Conservation (phyloP, 2,888 invertebrate genomes). For the Patella depressa region DNA sequence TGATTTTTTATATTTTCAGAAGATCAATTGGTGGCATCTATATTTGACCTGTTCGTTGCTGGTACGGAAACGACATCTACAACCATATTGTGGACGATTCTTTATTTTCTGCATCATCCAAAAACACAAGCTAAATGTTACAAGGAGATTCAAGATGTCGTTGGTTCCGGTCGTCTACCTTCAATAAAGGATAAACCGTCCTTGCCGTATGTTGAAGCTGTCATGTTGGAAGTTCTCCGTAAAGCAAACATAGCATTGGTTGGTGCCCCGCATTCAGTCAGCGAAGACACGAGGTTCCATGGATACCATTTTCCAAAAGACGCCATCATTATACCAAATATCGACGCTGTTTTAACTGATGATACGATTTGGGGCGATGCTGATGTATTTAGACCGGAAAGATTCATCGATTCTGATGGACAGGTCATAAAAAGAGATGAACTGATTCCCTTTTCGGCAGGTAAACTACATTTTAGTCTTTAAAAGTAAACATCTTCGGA, state of each 20-base stretch:
- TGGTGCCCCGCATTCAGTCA: constrained; percentile 43
- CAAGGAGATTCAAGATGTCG: constrained; percentile 54
- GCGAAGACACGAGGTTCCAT: constrained; percentile 46
- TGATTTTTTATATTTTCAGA: too few species aligned
- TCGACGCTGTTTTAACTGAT: constrained; percentile 50
- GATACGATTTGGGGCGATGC: constrained; percentile 46
- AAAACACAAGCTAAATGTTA: constrained; percentile 71
- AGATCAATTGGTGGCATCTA: too few species aligned
- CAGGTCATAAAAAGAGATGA: constrained; percentile 29
- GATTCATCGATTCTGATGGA: constrained; percentile 45
- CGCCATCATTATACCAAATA: constrained; percentile 44
- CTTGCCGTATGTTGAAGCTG: constrained; percentile 55
- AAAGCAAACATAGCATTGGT: constrained; percentile 49
- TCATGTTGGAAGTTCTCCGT: constrained; percentile 55
- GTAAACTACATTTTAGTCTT: constrained; percentile 18
- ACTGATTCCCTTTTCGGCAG: constrained; percentile 43
- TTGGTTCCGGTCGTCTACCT: constrained; percentile 57
- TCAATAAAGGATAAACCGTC: constrained; percentile 38
- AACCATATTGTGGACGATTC: constrained; percentile 87
- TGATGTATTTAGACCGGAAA: constrained; percentile 50
- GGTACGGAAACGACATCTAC: constrained; percentile 82
- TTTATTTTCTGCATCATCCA: constrained; percentile 84
- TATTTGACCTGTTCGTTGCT: constrained; percentile 49
- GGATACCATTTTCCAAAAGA: constrained; percentile 61
- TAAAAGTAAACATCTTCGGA: too few species aligned